Evolutionary conservation across 2,797 vertebrate genomes (phyloP).

Genomic region (Microctenopoma steveboyesi): DNA sequence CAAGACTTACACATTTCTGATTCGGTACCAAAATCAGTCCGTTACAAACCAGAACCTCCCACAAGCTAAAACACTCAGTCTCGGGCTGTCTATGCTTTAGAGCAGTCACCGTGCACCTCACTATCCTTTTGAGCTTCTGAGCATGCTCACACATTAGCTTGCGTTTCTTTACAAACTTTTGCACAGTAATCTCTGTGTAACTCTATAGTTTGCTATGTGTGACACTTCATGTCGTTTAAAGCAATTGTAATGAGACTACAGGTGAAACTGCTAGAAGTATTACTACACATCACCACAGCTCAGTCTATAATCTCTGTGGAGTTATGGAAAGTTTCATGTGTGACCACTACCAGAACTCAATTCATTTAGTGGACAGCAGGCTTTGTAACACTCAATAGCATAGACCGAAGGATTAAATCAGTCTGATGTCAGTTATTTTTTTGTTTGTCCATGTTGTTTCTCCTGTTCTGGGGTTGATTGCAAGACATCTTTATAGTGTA

Average conservation of each 20-base stretch:
- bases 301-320: slow-evolving; percentile 23
- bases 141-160: slow-evolving; percentile 2
- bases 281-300: slow-evolving; percentile 12
- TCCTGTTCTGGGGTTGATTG: slow-evolving; percentile 11
- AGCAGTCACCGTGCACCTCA: not conserved
- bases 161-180: not conserved
- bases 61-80: slow-evolving; percentile 24
- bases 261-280: slow-evolving; percentile 9
- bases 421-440: not conserved
- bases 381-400: not conserved
- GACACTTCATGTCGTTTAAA: not conserved
- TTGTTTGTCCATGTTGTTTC: not conserved
- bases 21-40: slow-evolving; percentile 30
- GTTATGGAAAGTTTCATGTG: slow-evolving; percentile 33
- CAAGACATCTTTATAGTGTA: slow-evolving; percentile 8
- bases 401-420: not conserved
- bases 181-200: not conserved
- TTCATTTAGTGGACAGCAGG: slow-evolving; percentile 16
- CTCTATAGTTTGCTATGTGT: not conserved
- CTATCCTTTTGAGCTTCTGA: not conserved
- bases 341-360: slow-evolving; percentile 8
- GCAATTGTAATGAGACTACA: not conserved
- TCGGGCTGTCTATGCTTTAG: not conserved
- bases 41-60: slow-evolving; percentile 47
- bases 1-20: slow-evolving; percentile 31